Base-by-base conservation (phyloP, 1,140 invertebrate genomes). In the Zelostemma sp. region DNA sequence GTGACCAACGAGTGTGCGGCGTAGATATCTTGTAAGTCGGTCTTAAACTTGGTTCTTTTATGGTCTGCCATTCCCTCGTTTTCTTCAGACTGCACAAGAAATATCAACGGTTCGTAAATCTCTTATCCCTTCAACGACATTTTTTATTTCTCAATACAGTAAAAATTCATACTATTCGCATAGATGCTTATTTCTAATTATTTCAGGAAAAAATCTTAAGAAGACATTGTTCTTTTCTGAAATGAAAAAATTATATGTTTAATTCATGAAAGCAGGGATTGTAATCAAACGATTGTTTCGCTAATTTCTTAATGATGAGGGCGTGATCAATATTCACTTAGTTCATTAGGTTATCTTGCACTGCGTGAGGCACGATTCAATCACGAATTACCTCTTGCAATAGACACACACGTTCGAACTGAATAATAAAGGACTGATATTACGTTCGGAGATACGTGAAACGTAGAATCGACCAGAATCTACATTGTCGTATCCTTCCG, bases 291-390 rank as follows among this genome's bases (percentile, higher is more conserved):
- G 16, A 2, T 35, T 11, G 33, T 35, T 9, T 6, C n/a, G 6
- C 33, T 35, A 9, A 35, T 35, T 35, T 82, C 75, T 76, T 72
- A 79, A 78, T 80, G 83, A 84, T 84, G 77, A 79, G 70, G 71
- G 60, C 68, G 68, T 74, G 76, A 82, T 83, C 81, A 82, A 83
- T 80, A 83, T 82, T 82, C 79, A 80, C 77, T 69, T 74, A 74
- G 79, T 83, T 83, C 81, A 79, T 82, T 80, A 80, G 75, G 80
- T 85, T 85, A 83, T 83, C 81, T 76, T 77, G 78, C 76, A 76
- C 76, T 71, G 73, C 74, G 72, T 74, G 78, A 75, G 76, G 71
- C 79, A 74, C 77, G 79, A 83, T 85, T 84, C 80, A 80, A 82
- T 83, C 80, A 79, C 71, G 75, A 74, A 64, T 70, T 81, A 82